Percentiles rank a stretch among this genome's conserved stretches.
Evolutionary conservation across 53 echinoderm and acorn worm species (phyloP).

Genomic region (Actinopyga echinites): DNA sequence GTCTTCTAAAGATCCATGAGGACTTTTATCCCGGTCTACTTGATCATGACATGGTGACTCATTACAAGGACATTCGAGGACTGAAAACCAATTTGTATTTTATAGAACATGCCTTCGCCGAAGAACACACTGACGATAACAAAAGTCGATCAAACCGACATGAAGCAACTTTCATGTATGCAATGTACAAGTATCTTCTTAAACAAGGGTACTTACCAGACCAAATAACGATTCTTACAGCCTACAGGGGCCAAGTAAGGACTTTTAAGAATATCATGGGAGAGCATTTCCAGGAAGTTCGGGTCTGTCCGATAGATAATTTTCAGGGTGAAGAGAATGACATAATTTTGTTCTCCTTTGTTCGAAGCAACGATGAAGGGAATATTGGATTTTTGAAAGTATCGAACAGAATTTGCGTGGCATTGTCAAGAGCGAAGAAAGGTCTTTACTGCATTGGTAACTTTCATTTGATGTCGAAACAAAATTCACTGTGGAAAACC

Average conservation of each 20-base stretch:
- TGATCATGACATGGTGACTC: conserved; percentile 66
- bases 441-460: conserved; percentile 92
- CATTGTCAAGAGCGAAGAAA: conserved; percentile 77
- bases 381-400: conserved; percentile 84
- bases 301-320: conserved; percentile 78
- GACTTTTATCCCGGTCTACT: conserved; percentile 70
- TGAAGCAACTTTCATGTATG: conserved; percentile 64
- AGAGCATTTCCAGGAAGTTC: conserved; percentile 54
- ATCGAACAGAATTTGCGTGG: conserved; percentile 85
- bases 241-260: conserved; percentile 68
- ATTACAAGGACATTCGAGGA: conserved; percentile 66
- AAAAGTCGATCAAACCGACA: conserved; percentile 80
- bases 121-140: conserved; percentile 62
- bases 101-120: conserved; percentile 64
- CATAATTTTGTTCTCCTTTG: conserved; percentile 85
- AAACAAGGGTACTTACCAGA: conserved; percentile 76
- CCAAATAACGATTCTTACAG: conserved; percentile 81
- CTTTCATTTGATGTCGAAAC: conserved; percentile 56
- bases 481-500: conserved; percentile 69
- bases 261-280: conserved; percentile 51
- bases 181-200: conserved; percentile 75
- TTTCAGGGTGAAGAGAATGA: conserved; percentile 96
- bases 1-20: conserved; percentile 64
- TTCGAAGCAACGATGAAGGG: conserved; percentile 81
- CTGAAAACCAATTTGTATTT: conserved; percentile 72